phyloP scores from a whole-genome alignment of 2,888 invertebrate species.

The Lutraria lutraria region DNA sequence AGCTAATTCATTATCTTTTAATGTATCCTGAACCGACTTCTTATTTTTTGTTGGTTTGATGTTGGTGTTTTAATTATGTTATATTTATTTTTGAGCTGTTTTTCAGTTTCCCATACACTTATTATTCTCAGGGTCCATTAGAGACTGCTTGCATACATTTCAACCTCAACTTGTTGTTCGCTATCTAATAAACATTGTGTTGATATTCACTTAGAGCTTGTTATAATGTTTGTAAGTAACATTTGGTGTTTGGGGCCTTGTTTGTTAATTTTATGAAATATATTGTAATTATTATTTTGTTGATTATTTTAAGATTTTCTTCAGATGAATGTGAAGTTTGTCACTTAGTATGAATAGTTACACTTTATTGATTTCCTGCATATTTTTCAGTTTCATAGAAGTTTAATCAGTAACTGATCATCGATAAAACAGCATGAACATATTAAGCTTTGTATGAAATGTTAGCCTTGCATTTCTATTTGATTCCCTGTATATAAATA shows the following conservation, averaged over 20 bases:
- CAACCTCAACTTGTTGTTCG: conserved; percentile 5
- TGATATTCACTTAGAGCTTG: neutral
- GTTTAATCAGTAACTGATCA: too few species aligned
- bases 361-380: neutral
- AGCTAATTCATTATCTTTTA: neutral
- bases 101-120: conserved; percentile 3
- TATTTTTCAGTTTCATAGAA: neutral
- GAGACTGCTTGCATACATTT: conserved; percentile 4
- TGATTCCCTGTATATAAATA: too few species aligned
- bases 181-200: neutral
- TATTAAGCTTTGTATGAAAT: too few species aligned
- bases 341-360: neutral
- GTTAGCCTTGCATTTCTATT: too few species aligned
- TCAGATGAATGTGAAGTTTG: neutral
- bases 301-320: neutral
- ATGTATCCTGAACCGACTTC: neutral
- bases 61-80: neutral
- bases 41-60: conserved; percentile 6
- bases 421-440: too few species aligned
- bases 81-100: conserved; percentile 17
- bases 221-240: neutral
- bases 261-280: neutral
- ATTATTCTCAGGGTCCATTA: conserved; percentile 9
- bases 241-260: neutral
- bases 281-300: neutral